Percentiles rank a stretch among this genome's conserved stretches.
These are phyloP conservation scores for Ceratina calcarata DNA, from an alignment of 1,140 invertebrate species.

Conservation along the genomic window DNA sequence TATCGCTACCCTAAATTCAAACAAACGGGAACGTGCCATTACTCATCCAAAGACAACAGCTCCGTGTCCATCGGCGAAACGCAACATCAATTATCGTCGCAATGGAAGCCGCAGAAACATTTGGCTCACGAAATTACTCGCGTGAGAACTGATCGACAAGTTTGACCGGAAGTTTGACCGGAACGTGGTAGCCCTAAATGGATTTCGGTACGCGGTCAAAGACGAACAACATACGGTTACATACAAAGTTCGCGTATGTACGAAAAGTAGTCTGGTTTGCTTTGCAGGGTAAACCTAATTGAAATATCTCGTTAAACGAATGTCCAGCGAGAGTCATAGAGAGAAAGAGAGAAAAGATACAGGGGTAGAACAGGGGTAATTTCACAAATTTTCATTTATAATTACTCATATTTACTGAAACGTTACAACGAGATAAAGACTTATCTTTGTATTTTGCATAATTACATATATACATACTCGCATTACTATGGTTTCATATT, in stretches of 20 bases:
- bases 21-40: too few relatives aligned
- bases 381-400: too few relatives aligned
- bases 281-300: constrained; percentile 24
- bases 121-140: neutral
- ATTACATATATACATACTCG: too few relatives aligned
- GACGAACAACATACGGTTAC: neutral
- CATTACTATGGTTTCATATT: too few relatives aligned
- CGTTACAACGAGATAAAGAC: too few relatives aligned
- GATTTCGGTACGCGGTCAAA: constrained; percentile 15
- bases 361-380: neutral
- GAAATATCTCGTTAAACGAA: constrained; percentile 22
- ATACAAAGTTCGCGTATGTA: constrained; percentile 15
- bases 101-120: neutral
- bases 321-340: neutral
- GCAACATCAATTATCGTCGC: neutral
- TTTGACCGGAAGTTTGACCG: neutral
- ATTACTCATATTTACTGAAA: too few relatives aligned
- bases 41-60: neutral
- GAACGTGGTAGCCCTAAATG: constrained; percentile 17
- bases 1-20: too few relatives aligned
- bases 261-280: constrained; percentile 24
- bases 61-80: neutral
- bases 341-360: neutral
- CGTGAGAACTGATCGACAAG: constrained; percentile 13
- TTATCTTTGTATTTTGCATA: too few relatives aligned